Conservation (phyloP, 2,888 invertebrate genomes). For the Temnothorax ravouxi region DNA sequence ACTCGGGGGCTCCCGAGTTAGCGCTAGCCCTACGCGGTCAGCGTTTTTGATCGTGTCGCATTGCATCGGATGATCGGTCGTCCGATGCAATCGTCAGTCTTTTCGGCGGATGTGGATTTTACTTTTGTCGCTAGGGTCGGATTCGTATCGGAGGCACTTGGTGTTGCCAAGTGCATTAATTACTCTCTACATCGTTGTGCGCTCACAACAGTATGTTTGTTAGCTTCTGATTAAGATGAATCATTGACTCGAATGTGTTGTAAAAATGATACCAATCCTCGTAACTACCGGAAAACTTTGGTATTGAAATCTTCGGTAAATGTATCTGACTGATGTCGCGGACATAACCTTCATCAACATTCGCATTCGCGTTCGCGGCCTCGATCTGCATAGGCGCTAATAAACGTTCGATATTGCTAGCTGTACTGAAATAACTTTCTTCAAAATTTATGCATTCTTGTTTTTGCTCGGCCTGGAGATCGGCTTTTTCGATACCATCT, state of each 20-base stretch:
- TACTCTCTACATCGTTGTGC: too few species aligned
- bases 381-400: neutral
- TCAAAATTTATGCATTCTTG: neutral
- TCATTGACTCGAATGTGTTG: neutral
- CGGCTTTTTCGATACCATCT: neutral
- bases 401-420: conserved; percentile 1
- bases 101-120: too few species aligned
- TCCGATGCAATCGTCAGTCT: too few species aligned
- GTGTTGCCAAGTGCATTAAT: too few species aligned
- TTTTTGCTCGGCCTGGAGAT: neutral
- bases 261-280: neutral
- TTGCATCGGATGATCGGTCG: too few species aligned
- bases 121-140: too few species aligned
- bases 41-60: too few species aligned
- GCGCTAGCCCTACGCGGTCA: too few species aligned
- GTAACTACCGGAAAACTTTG: neutral
- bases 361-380: neutral
- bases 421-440: neutral
- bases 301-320: neutral
- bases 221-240: neutral
- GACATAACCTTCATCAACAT: neutral
- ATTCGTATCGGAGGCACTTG: too few species aligned
- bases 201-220: conserved; percentile 10
- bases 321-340: neutral
- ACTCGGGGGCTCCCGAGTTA: too few species aligned